phyloP scores from a whole-genome alignment of 2,797 vertebrate species.

The Chelonia mydas region DNA sequence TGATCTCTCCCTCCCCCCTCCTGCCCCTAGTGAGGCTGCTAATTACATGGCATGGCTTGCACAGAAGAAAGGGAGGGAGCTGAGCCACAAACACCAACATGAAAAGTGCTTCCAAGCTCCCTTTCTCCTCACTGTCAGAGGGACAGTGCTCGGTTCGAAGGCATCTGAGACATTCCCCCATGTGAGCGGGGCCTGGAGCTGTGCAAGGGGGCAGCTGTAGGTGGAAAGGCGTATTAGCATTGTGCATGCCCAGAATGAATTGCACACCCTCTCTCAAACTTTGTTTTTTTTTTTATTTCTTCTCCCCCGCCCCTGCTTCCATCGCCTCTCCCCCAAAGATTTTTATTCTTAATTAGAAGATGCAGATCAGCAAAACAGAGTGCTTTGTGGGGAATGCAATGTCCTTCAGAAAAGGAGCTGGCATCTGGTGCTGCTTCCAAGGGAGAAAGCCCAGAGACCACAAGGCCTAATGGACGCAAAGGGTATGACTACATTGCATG shows the following conservation, averaged over 20 bases:
- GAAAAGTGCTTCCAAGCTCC: background rate
- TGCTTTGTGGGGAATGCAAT: rapidly evolving
- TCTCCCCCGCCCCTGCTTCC: background rate
- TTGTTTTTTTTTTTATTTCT: too few relatives aligned
- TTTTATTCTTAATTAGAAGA: rapidly evolving
- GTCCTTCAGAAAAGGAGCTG: background rate
- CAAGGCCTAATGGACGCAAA: background rate
- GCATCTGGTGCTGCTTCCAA: background rate
- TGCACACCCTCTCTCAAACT: too few relatives aligned
- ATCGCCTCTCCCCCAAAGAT: background rate
- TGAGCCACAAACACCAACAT: background rate
- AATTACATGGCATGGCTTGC: background rate
- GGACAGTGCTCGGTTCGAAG: constrained; percentile 62
- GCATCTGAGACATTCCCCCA: constrained; percentile 67
- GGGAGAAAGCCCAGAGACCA: background rate
- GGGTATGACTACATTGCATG: background rate
- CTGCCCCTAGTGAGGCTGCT: background rate
- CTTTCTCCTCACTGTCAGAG: constrained; percentile 27
- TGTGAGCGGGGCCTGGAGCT: constrained; percentile 45
- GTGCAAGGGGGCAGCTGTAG: constrained; percentile 56
- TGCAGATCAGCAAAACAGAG: rapidly evolving
- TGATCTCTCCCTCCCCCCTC: rapidly evolving
- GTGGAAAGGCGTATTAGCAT: constrained; percentile 58
- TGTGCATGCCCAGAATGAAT: constrained; percentile 57
- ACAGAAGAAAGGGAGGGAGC: background rate